Percentiles rank a stretch among this genome's conserved stretches.
Evolutionary conservation across 1,140 invertebrate species (phyloP).

Genomic region (Trissolcus basalis): DNA sequence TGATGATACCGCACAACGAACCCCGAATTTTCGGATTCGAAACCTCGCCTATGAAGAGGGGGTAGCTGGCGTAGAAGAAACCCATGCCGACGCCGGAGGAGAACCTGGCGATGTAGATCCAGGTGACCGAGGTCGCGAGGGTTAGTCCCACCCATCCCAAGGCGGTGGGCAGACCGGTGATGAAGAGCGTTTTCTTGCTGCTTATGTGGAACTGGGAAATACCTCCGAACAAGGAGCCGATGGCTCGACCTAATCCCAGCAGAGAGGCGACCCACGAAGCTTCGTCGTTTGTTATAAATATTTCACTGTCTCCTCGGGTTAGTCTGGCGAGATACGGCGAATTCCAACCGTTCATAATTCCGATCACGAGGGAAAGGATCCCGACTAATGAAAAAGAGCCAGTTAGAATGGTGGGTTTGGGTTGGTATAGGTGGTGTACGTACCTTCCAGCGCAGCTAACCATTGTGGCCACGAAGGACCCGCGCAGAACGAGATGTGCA

Average conservation of each 20-base stretch:
- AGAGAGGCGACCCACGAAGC: slow-evolving; percentile 82
- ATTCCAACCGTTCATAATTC: slow-evolving; percentile 76
- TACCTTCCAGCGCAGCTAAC: slow-evolving; percentile 24
- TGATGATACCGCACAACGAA: slow-evolving; percentile 79
- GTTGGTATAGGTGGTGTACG: neutral
- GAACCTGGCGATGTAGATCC: slow-evolving; percentile 77
- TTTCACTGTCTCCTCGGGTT: slow-evolving; percentile 72
- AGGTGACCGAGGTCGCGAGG: slow-evolving; percentile 71
- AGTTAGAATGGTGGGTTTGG: neutral
- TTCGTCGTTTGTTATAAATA: slow-evolving; percentile 78
- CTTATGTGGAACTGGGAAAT: slow-evolving; percentile 77
- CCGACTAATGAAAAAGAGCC: slow-evolving; percentile 67
- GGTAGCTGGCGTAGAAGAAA: slow-evolving; percentile 80
- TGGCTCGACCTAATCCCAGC: slow-evolving; percentile 75
- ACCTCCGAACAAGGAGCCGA: slow-evolving; percentile 70
- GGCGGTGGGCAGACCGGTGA: slow-evolving; percentile 79
- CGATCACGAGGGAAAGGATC: slow-evolving; percentile 65
- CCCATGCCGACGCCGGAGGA: slow-evolving; percentile 81
- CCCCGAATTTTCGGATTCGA: slow-evolving; percentile 82
- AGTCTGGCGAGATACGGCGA: slow-evolving; percentile 78
- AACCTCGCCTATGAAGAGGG: slow-evolving; percentile 83
- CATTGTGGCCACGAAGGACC: slow-evolving; percentile 22
- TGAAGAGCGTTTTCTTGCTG: slow-evolving; percentile 80
- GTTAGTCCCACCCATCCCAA: slow-evolving; percentile 79
- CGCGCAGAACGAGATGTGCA: too few species aligned